phyloP scores from a whole-genome alignment of 2,797 vertebrate genomes.

The Cynodonichthys magdalenae region DNA sequence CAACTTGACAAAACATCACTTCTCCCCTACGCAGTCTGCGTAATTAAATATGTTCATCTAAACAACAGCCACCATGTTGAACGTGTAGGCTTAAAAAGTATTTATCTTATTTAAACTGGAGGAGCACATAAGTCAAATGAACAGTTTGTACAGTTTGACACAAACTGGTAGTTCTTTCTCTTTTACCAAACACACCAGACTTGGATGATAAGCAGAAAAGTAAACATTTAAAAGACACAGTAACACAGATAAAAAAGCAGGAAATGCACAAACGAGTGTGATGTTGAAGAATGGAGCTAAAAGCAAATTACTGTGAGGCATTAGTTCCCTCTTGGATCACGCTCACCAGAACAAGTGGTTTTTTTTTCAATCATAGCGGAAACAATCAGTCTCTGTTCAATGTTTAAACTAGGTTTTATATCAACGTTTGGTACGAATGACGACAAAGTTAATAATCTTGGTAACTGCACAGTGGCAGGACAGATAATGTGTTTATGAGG shows the following conservation, averaged over 20 bases:
- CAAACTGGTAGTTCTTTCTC: constrained; percentile 6
- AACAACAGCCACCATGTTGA: constrained; percentile 65
- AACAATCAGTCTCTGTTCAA: constrained; percentile 17
- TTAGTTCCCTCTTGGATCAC: constrained; percentile 50
- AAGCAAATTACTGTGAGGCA: constrained; percentile 43
- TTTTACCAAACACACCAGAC: constrained; percentile 33
- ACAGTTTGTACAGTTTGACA: constrained; percentile 25
- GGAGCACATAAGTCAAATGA: constrained; percentile 23
- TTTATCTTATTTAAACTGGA: constrained; percentile 34
- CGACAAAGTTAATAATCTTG: constrained; percentile 32
- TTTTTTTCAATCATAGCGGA: constrained; percentile 23
- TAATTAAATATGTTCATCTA: constrained; percentile 68
- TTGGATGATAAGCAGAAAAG: constrained; percentile 39
- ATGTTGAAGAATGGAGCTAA: constrained; percentile 32
- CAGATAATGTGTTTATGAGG: constrained; percentile 46
- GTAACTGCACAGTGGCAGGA: constrained; percentile 67
- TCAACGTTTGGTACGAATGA: constrained; percentile 25
- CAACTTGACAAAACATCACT: constrained; percentile 47
- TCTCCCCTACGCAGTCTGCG: constrained; percentile 64
- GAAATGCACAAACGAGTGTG: constrained; percentile 17
- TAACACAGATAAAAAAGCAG: constrained; percentile 35
- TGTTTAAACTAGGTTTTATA: constrained; percentile 26
- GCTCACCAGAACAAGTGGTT: constrained; percentile 34
- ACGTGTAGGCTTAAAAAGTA: not conserved
- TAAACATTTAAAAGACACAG: not conserved